These are phyloP conservation scores for Rhinolophus sinicus DNA, from an alignment of 2,113 vertebrate species.

Conservation along the genomic window DNA sequence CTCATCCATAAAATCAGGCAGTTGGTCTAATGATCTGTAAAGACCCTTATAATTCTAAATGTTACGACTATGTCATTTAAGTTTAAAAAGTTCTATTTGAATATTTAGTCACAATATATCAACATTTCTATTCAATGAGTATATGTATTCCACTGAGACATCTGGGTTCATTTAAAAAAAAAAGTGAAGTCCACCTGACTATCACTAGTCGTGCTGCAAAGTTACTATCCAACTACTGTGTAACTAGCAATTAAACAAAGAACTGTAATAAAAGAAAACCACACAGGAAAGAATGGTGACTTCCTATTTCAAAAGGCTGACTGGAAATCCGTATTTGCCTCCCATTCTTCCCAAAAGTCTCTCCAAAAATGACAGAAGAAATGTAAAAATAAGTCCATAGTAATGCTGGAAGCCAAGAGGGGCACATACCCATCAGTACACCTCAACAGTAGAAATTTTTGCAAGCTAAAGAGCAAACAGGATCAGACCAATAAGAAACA, in stretches of 20 bases:
- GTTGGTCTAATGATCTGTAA: slow-evolving; percentile 31
- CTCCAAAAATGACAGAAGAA: slow-evolving; percentile 19
- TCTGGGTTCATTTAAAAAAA: slow-evolving; percentile 4
- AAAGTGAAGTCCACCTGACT: not conserved
- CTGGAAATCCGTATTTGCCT: not conserved
- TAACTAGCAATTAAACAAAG: not conserved
- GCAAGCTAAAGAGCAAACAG: not conserved
- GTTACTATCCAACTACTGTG: not conserved
- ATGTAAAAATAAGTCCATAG: not conserved
- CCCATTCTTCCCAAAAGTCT: not conserved
- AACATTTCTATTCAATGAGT: slow-evolving; percentile 29
- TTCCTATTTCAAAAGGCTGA: slow-evolving; percentile 30
- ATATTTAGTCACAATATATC: slow-evolving; percentile 35
- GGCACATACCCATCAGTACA: not conserved
- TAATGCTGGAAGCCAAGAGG: slow-evolving; percentile 23
- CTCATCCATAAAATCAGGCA: slow-evolving; percentile 35
- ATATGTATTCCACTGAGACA: slow-evolving; percentile 25
- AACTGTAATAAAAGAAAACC: slow-evolving; percentile 22
- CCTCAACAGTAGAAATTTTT: not conserved
- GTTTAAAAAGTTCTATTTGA: slow-evolving; percentile 47
- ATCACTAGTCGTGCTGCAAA: not conserved
- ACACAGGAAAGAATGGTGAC: not conserved
- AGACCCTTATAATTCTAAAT: slow-evolving; percentile 30
- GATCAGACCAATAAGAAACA: not conserved
- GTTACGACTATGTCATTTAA: slow-evolving; percentile 24